Evolutionary conservation across 2,113 vertebrate species (phyloP).

Genomic region (Marmota monax): DNA sequence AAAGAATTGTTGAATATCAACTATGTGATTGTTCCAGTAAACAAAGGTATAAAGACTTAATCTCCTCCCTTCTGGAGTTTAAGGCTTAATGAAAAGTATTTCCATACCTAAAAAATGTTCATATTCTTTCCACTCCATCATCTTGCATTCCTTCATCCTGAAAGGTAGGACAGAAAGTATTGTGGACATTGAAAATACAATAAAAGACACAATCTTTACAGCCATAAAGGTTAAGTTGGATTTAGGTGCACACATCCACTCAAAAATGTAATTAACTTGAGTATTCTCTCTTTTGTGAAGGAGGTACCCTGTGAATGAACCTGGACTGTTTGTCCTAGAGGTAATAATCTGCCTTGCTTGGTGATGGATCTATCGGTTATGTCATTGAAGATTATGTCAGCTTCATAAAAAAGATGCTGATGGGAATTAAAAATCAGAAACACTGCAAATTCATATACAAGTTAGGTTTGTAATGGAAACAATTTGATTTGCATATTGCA

Average conservation of each 20-base stretch:
- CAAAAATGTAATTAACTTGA: background rate
- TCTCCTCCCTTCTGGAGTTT: background rate
- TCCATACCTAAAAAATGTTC: background rate
- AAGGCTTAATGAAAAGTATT: background rate
- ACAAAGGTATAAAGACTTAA: background rate
- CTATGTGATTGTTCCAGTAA: background rate
- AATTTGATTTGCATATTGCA: background rate
- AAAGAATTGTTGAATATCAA: background rate
- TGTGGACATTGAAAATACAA: background rate
- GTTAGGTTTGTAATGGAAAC: background rate
- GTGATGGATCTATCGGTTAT: background rate
- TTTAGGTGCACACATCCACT: background rate
- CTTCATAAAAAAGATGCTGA: conserved; percentile 9
- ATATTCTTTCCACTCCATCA: background rate
- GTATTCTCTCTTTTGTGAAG: background rate
- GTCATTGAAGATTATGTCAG: background rate
- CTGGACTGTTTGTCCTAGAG: background rate
- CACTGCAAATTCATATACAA: conserved; percentile 36
- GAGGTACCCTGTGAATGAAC: background rate
- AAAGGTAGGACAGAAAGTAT: background rate
- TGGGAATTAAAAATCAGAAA: background rate
- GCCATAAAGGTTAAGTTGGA: background rate
- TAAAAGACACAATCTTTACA: background rate
- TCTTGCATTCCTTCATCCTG: background rate
- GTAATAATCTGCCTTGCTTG: background rate